Conservation (phyloP, 1,140 invertebrate species). For the Megalonaias nervosa region DNA sequence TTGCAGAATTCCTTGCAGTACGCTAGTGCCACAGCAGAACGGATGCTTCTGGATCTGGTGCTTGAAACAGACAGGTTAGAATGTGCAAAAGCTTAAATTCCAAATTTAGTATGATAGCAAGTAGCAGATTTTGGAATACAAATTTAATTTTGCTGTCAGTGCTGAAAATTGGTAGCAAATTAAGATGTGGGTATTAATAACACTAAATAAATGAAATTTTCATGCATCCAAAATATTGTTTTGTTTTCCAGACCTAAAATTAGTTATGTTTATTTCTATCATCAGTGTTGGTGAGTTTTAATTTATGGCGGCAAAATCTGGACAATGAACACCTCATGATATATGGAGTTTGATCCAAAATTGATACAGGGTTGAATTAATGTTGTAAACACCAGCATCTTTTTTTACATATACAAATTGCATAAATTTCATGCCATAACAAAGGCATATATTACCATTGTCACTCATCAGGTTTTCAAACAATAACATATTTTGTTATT, state of each 20-base stretch:
- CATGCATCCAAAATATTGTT: not conserved
- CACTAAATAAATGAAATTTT: not conserved
- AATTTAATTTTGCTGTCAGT: not conserved
- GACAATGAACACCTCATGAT: no score
- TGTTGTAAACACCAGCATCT: no score
- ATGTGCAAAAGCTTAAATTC: not conserved
- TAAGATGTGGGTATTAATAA: not conserved
- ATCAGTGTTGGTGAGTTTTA: no score
- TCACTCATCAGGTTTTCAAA: not conserved
- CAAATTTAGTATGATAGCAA: not conserved
- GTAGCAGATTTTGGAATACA: not conserved
- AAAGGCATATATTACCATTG: no score
- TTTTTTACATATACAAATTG: no score
- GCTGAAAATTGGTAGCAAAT: not conserved
- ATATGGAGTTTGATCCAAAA: no score
- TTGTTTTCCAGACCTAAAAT: not conserved
- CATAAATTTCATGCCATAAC: no score
- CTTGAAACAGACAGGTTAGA: slow-evolving; percentile 70
- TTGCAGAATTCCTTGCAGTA: slow-evolving; percentile 89
- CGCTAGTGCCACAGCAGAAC: slow-evolving; percentile 83
- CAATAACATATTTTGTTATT: slow-evolving; percentile 9
- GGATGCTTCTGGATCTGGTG: slow-evolving; percentile 84
- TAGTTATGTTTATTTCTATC: no score
- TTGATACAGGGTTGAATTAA: no score
- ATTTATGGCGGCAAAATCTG: no score